Percentiles rank a stretch among this genome's conserved stretches.
Conservation (phyloP, 2,888 invertebrate species). For the Caenorhabditis becei region DNA sequence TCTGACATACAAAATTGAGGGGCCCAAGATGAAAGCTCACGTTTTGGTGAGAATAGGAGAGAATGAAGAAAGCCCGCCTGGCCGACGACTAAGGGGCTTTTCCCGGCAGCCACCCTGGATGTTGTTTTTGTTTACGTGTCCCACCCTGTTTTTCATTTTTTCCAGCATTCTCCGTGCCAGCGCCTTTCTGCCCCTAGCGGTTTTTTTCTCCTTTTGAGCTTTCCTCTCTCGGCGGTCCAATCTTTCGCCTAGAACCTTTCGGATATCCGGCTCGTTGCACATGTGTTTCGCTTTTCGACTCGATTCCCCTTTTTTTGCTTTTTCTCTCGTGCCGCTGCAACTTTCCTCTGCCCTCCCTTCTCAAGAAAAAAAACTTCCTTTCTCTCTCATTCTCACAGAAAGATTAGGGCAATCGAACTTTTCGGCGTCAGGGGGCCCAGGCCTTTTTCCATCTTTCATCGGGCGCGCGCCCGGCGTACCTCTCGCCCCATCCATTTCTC, state of each 20-base stretch:
- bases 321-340: conserved; percentile 1
- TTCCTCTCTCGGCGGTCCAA: not conserved
- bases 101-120: conserved; percentile 13
- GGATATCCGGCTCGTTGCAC: conserved; percentile 18
- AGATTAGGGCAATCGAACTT: conserved; percentile 15
- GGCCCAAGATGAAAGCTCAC: conserved; percentile 2
- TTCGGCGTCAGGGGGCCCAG: not conserved
- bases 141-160: not conserved
- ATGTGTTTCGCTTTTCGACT: conserved; percentile 12
- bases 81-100: conserved; percentile 34
- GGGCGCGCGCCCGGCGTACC: conserved; percentile 1
- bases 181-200: not conserved
- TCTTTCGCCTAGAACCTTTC: not conserved
- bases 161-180: not conserved
- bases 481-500: not conserved
- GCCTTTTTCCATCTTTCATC: conserved; percentile 1
- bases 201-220: not conserved
- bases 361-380: not conserved
- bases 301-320: no score
- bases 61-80: not conserved
- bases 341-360: not conserved
- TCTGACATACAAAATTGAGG: conserved; percentile 15
- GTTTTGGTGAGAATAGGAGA: conserved; percentile 3
- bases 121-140: conserved; percentile 53
- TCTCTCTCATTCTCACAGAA: conserved; percentile 6